These are phyloP conservation scores for Ormia ochracea DNA, from an alignment of 2,888 invertebrate genomes.

Conservation along the genomic window DNA sequence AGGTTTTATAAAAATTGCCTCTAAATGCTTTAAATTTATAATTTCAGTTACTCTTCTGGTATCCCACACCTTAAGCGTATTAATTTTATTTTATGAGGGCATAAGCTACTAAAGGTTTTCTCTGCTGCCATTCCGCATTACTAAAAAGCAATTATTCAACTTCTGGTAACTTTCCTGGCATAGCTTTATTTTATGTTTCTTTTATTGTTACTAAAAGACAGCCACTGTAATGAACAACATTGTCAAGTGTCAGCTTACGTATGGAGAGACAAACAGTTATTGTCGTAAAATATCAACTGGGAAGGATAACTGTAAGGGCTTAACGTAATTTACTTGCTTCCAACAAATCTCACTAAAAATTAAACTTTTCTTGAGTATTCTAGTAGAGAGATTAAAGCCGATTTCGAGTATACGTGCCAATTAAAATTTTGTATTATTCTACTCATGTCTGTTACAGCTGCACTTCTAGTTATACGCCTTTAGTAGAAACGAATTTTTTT, in stretches of 20 bases:
- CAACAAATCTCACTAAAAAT: not conserved
- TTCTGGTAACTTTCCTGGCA: not conserved
- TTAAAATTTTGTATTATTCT: not conserved
- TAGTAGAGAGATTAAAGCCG: too few species aligned
- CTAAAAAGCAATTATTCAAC: conserved; percentile 41
- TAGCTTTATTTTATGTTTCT: not conserved
- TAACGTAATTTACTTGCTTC: too few species aligned
- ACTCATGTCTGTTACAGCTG: not conserved
- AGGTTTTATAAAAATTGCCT: not conserved
- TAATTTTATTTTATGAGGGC: not conserved
- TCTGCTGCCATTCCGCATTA: not conserved
- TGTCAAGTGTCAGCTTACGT: conserved; percentile 26
- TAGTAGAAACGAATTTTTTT: not conserved
- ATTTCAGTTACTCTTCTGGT: not conserved
- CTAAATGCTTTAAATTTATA: not conserved
- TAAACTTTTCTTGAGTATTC: not conserved
- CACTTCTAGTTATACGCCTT: not conserved
- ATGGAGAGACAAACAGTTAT: not conserved
- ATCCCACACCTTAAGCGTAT: not conserved
- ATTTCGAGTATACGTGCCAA: too few species aligned
- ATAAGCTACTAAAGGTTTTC: not conserved
- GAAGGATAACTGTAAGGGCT: not conserved
- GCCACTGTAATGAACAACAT: conserved; percentile 32
- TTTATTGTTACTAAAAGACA: not conserved
- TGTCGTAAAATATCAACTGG: not conserved